Conservation (phyloP, 2,797 vertebrate genomes). For the Urophycis tenuis region DNA sequence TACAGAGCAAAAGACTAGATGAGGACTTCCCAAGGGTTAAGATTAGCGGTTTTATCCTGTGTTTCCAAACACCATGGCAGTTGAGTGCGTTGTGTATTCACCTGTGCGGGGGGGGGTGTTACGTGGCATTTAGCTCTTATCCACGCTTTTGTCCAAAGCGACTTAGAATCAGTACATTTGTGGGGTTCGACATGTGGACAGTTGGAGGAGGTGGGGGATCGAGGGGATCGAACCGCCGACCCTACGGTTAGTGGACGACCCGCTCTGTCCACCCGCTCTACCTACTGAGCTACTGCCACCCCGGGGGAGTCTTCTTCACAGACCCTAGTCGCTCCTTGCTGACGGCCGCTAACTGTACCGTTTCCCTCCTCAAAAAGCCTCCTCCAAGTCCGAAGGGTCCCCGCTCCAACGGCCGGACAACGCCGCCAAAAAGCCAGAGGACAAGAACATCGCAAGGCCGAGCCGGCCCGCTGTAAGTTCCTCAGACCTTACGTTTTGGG, state of each 20-base stretch:
- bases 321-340: conserved; percentile 18
- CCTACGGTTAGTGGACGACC: no score
- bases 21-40: background rate
- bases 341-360: conserved; percentile 20
- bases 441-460: conserved; percentile 79
- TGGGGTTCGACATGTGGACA: no score
- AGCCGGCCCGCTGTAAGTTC: conserved; percentile 82
- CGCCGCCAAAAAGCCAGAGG: conserved; percentile 77
- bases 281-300: no score
- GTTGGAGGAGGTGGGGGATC: no score
- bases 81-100: background rate
- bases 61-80: background rate
- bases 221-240: no score
- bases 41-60: background rate
- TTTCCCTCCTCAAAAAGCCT: conserved; percentile 74
- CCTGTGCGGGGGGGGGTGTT: no score
- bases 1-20: no score
- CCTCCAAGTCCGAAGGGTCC: conserved; percentile 89
- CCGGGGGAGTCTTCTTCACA: background rate
- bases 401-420: conserved; percentile 81
- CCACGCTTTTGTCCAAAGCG: no score
- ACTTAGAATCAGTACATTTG: no score
- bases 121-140: no score
- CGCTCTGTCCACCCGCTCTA: no score
- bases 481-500: conserved; percentile 20